Percentiles rank a stretch among this genome's conserved stretches.
phyloP scores from a whole-genome alignment of 2,113 vertebrate species.

The Lycaon pictus region DNA sequence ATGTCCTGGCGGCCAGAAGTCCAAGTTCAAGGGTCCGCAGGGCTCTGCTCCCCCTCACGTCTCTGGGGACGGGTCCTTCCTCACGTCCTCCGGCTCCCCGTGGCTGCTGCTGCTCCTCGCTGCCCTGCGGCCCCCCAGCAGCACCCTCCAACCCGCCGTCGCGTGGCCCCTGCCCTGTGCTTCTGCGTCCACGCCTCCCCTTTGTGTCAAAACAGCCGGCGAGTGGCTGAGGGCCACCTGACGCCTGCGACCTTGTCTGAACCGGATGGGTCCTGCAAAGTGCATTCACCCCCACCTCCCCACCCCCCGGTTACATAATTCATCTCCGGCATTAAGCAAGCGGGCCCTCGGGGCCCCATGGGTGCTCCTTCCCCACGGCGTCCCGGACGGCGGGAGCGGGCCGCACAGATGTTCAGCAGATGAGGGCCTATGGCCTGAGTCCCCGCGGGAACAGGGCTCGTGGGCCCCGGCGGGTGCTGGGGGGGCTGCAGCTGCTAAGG shows the following conservation, averaged over 20 bases:
- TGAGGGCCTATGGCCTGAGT: background rate
- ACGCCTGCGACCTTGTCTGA: background rate
- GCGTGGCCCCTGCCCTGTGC: background rate
- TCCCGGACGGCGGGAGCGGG: background rate
- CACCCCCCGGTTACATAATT: accelerated
- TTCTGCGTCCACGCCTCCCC: too few relatives aligned
- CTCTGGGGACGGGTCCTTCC: accelerated
- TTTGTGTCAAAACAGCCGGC: background rate
- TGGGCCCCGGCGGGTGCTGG: background rate
- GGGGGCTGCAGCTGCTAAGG: slow-evolving; percentile 55
- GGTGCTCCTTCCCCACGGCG: accelerated
- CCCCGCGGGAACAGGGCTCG: background rate
- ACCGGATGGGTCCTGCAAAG: background rate
- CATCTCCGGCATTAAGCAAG: accelerated
- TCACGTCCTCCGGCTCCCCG: too few relatives aligned
- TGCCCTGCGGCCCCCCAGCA: background rate
- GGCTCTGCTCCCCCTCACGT: background rate
- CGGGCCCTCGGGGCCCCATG: background rate
- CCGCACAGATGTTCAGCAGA: accelerated
- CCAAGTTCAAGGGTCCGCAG: background rate
- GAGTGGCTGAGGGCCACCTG: background rate
- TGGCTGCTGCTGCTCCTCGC: too few relatives aligned
- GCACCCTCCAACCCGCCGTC: background rate
- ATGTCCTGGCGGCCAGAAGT: background rate
- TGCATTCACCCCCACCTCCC: background rate